These are phyloP conservation scores for Incurvaria masculella DNA, from an alignment of 2,888 invertebrate species.

Conservation along the genomic window DNA sequence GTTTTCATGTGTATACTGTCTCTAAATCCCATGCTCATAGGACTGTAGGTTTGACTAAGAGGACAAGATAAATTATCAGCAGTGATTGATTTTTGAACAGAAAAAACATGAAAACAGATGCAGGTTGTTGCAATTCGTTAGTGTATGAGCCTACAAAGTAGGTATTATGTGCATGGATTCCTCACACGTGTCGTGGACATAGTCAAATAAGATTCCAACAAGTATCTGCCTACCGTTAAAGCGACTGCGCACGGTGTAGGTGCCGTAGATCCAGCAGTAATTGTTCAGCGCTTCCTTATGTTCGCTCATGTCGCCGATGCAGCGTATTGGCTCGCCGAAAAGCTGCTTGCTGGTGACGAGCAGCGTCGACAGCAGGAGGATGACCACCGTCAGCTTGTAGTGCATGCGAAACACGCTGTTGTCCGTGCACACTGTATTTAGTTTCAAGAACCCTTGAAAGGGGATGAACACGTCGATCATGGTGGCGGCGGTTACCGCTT, in stretches of 20 bases:
- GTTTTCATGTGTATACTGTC: too few species aligned
- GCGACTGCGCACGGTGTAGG: constrained; percentile 57
- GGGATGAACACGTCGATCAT: constrained; percentile 68
- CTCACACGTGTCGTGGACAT: too few species aligned
- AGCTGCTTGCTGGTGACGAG: constrained; percentile 79
- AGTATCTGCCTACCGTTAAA: constrained; percentile 40
- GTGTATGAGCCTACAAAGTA: too few species aligned
- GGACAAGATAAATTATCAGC: too few species aligned
- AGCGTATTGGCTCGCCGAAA: constrained; percentile 82
- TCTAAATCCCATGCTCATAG: too few species aligned
- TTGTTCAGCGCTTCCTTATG: constrained; percentile 65
- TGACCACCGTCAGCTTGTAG: constrained; percentile 67
- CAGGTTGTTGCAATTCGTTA: too few species aligned
- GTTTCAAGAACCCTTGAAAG: constrained; percentile 64
- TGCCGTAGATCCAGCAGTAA: constrained; percentile 78
- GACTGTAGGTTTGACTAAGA: too few species aligned
- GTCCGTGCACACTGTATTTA: constrained; percentile 67
- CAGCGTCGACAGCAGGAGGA: constrained; percentile 69
- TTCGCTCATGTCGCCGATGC: constrained; percentile 53
- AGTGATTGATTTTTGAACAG: too few species aligned
- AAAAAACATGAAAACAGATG: too few species aligned
- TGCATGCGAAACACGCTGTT: constrained; percentile 74
- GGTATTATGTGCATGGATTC: too few species aligned
- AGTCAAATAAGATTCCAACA: too few species aligned
- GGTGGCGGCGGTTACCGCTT: too few species aligned